Conservation (phyloP, 2,797 vertebrate species). For the Chromis chromis region DNA sequence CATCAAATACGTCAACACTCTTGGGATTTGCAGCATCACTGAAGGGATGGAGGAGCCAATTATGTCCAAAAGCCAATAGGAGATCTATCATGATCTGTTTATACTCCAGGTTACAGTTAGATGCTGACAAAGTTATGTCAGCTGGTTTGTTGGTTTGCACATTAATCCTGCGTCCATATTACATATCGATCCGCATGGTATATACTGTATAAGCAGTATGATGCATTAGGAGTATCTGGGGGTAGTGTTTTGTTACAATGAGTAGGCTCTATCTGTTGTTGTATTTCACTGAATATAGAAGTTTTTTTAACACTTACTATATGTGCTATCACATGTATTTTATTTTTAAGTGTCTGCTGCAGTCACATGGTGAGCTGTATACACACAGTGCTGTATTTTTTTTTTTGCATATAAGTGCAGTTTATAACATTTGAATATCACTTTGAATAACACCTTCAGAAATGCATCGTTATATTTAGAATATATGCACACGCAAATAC, state of each 20-base stretch:
- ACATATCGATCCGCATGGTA: conserved; percentile 28
- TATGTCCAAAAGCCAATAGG: conserved; percentile 62
- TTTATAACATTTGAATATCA: conserved; percentile 17
- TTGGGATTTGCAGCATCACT: conserved; percentile 49
- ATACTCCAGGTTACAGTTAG: conserved; percentile 50
- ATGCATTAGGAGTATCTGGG: conserved; percentile 4
- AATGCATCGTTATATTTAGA: not conserved
- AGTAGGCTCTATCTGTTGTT: conserved; percentile 12
- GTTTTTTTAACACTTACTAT: conserved; percentile 1
- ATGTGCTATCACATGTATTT: conserved; percentile 8
- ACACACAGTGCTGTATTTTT: not conserved
- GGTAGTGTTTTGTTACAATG: not conserved
- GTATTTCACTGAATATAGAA: not conserved
- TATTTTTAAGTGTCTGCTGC: not conserved
- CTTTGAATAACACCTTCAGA: conserved; percentile 17
- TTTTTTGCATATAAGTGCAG: conserved; percentile 5
- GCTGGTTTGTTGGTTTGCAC: conserved; percentile 28
- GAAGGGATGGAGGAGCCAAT: conserved; percentile 69
- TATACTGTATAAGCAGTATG: conserved; percentile 13
- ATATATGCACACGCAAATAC: not conserved
- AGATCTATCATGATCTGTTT: conserved; percentile 61
- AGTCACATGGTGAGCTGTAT: not conserved
- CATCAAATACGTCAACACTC: conserved; percentile 61
- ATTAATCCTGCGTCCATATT: conserved; percentile 40
- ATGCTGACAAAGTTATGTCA: conserved; percentile 44